phyloP scores from a whole-genome alignment of 2,888 invertebrate genomes.

The Drepana falcataria region DNA sequence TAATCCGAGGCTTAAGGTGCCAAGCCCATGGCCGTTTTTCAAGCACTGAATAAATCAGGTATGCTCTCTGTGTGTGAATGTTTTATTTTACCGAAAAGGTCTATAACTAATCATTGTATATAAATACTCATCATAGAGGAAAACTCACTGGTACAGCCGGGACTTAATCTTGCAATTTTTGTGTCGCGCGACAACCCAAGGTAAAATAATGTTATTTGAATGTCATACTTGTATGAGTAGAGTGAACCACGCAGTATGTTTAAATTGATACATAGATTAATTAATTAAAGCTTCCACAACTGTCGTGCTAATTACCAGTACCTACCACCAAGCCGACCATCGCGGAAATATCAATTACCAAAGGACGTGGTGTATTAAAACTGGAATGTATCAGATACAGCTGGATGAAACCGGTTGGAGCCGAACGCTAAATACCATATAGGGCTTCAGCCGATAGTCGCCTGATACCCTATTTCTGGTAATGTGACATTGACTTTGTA shows the following conservation, averaged over 20 bases:
- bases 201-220: too few species aligned
- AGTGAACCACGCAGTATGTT: neutral
- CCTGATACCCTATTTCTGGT: neutral
- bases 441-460: neutral
- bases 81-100: too few species aligned
- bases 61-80: too few species aligned
- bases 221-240: too few species aligned
- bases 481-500: constrained; percentile 1
- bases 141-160: too few species aligned
- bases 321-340: constrained; percentile 18
- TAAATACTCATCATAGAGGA: too few species aligned
- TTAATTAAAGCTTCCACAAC: neutral
- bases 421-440: constrained; percentile 2
- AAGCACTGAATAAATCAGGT: too few species aligned
- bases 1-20: too few species aligned
- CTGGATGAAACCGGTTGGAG: constrained; percentile 19
- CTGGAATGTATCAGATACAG: constrained; percentile 24
- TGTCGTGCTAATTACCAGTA: constrained; percentile 22
- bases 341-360: constrained; percentile 48
- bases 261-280: neutral
- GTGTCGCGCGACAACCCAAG: too few species aligned
- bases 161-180: too few species aligned
- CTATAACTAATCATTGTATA: too few species aligned
- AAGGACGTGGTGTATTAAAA: constrained; percentile 35
- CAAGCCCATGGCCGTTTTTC: too few species aligned